Evolutionary conservation across 2,113 vertebrate species (phyloP).

Genomic region (Nyctibius bracteatus): DNA sequence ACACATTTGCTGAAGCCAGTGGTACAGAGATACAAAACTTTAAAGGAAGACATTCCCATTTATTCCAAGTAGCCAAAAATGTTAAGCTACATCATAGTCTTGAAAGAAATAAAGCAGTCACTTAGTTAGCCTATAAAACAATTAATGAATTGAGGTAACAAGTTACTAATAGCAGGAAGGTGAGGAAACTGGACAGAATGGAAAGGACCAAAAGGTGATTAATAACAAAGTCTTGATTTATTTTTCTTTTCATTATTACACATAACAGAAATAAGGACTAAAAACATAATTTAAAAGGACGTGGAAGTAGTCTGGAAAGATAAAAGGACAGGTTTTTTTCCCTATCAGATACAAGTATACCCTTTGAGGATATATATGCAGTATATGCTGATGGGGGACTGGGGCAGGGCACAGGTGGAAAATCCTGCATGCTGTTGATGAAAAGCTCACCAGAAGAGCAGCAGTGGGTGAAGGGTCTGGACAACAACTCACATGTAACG

Average conservation of each 20-base stretch:
- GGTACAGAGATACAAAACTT: neutral
- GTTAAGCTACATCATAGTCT: neutral
- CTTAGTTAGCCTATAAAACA: neutral
- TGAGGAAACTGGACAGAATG: neutral
- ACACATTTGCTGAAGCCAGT: neutral
- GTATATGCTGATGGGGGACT: neutral
- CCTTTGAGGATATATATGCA: neutral
- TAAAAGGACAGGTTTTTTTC: neutral
- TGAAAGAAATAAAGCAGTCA: neutral
- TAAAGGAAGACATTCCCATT: neutral
- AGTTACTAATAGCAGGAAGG: neutral
- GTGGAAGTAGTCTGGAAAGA: neutral
- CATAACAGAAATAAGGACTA: neutral
- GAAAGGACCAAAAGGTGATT: neutral
- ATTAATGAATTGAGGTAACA: neutral
- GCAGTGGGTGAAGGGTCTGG: neutral
- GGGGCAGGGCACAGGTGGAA: neutral
- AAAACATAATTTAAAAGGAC: neutral
- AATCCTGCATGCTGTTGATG: rapidly evolving
- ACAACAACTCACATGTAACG: rapidly evolving
- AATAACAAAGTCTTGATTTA: neutral
- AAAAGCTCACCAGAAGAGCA: neutral
- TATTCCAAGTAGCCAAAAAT: neutral
- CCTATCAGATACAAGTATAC: neutral
- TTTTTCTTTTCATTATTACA: neutral